Percentiles rank a stretch among this genome's conserved stretches.
Evolutionary conservation across 2,797 vertebrate species (phyloP).

Genomic region (Bovichtus variegatus): DNA sequence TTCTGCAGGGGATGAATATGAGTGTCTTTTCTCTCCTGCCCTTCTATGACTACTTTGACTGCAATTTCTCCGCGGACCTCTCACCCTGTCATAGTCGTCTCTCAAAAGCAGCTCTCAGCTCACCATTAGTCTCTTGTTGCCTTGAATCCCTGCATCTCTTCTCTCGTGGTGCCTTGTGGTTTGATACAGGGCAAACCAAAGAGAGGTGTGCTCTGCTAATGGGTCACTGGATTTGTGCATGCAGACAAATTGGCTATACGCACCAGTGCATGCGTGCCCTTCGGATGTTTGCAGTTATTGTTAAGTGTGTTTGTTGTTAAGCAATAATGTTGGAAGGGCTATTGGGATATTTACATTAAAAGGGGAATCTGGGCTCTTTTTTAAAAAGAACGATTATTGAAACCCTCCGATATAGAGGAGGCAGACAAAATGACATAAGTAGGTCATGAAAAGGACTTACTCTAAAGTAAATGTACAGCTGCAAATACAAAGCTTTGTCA

Average conservation of each 20-base stretch:
- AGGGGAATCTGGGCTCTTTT: neutral
- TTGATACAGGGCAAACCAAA: constrained; percentile 26
- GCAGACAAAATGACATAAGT: neutral
- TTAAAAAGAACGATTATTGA: neutral
- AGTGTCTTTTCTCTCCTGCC: constrained; percentile 33
- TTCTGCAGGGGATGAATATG: constrained; percentile 23
- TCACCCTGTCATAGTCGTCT: constrained; percentile 42
- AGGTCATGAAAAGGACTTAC: neutral
- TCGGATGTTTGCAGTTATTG: constrained; percentile 45
- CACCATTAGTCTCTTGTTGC: constrained; percentile 48
- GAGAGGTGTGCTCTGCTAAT: constrained; percentile 48
- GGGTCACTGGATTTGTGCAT: constrained; percentile 49
- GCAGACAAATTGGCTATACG: constrained; percentile 51
- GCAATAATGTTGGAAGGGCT: constrained; percentile 7
- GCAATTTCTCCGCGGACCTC: constrained; percentile 42
- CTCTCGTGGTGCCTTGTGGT: constrained; percentile 23
- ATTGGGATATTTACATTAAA: constrained; percentile 14
- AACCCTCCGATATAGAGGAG: neutral
- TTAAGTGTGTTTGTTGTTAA: constrained; percentile 42
- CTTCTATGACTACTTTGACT: constrained; percentile 33
- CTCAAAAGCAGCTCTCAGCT: constrained; percentile 40
- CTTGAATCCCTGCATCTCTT: constrained; percentile 14
- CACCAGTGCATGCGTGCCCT: constrained; percentile 47
- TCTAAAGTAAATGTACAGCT: neutral
- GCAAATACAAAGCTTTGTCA: constrained; percentile 1